Evolutionary conservation across 2,888 invertebrate genomes (phyloP).

Genomic region (Mesorhabditis spiculigera): DNA sequence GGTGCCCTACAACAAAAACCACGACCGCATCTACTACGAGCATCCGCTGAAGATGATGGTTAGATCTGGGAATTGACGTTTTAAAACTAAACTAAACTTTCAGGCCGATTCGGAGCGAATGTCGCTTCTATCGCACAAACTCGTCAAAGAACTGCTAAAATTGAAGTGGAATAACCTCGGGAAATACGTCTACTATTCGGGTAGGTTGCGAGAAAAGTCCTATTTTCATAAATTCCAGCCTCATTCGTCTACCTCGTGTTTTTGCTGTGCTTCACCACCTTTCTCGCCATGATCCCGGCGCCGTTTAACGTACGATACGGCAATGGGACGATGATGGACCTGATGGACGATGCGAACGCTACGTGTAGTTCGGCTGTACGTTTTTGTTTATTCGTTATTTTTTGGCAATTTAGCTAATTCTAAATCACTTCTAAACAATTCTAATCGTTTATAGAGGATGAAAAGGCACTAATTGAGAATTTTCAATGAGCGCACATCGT

Average conservation of each 20-base stretch:
- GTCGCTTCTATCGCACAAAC: conserved; percentile 62
- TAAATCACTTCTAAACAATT: too few relatives aligned
- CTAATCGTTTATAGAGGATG: too few relatives aligned
- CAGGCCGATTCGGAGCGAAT: conserved; percentile 60
- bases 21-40: conserved; percentile 59
- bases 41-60: conserved; percentile 61
- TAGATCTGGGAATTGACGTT: conserved; percentile 1
- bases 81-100: not conserved
- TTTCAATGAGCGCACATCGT: too few relatives aligned
- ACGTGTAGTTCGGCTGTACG: not conserved
- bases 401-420: not conserved
- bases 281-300: conserved; percentile 57
- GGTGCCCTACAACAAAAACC: conserved; percentile 58
- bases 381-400: not conserved
- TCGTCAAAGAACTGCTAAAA: conserved; percentile 62
- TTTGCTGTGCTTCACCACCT: conserved; percentile 61
- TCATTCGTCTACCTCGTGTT: conserved; percentile 62
- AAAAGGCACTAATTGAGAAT: too few relatives aligned
- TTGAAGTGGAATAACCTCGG: conserved; percentile 64
- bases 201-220: conserved; percentile 19
- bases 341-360: conserved; percentile 10
- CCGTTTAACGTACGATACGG: conserved; percentile 41
- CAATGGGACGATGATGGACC: conserved; percentile 7
- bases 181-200: conserved; percentile 62
- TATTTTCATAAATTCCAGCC: conserved; percentile 38